These are phyloP conservation scores for Lacerta agilis DNA, from an alignment of 2,797 vertebrate genomes.

Conservation along the genomic window DNA sequence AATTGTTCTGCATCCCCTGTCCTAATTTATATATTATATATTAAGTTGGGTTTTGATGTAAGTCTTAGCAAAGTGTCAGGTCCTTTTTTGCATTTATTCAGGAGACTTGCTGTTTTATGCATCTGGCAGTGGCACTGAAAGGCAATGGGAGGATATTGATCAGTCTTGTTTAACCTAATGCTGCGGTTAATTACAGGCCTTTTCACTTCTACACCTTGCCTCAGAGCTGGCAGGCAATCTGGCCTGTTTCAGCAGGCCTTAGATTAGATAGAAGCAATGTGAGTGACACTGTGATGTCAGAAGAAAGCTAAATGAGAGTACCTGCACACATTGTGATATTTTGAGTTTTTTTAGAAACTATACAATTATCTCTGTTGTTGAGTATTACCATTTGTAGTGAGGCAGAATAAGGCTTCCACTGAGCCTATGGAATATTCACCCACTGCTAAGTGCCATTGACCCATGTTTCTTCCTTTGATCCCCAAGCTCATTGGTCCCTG, in stretches of 20 bases:
- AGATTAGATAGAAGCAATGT: conserved; percentile 37
- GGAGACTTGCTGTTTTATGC: conserved; percentile 38
- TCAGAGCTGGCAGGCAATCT: conserved; percentile 47
- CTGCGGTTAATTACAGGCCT: conserved; percentile 50
- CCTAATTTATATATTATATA: too few species aligned
- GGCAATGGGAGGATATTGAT: conserved; percentile 43
- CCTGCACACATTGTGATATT: background rate
- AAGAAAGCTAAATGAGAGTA: conserved; percentile 33
- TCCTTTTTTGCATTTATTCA: conserved; percentile 37
- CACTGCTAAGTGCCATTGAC: background rate
- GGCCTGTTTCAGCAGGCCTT: conserved; percentile 22
- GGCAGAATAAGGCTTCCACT: background rate
- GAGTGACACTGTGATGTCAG: conserved; percentile 39
- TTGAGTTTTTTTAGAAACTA: background rate
- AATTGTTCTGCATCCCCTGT: too few species aligned
- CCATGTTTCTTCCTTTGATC: background rate
- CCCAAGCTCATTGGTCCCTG: background rate
- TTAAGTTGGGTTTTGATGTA: background rate
- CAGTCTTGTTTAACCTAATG: conserved; percentile 55
- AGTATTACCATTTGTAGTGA: background rate
- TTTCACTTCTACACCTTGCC: conserved; percentile 52
- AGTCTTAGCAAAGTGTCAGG: conserved; percentile 15
- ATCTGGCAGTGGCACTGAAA: conserved; percentile 39
- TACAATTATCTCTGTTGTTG: background rate
- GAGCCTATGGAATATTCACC: background rate